These are phyloP conservation scores for Limanda limanda DNA, from an alignment of 2,113 vertebrate genomes.

Conservation along the genomic window DNA sequence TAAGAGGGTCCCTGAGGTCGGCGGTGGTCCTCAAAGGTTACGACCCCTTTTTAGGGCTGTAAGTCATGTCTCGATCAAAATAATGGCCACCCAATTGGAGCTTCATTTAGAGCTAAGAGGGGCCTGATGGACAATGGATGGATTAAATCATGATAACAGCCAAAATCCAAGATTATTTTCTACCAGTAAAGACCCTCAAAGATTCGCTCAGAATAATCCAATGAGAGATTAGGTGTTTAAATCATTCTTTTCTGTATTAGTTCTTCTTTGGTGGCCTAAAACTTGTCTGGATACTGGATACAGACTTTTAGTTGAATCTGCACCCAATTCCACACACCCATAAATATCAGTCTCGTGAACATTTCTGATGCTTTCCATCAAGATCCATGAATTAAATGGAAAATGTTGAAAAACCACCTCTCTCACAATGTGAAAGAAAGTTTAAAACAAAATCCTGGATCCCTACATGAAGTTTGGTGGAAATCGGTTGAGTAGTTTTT, in stretches of 20 bases:
- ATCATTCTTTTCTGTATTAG: slow-evolving; percentile 18
- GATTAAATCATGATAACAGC: slow-evolving; percentile 64
- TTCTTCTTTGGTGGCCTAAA: slow-evolving; percentile 8
- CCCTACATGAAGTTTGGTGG: too few species aligned
- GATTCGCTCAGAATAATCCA: slow-evolving; percentile 35
- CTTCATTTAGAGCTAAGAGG: slow-evolving; percentile 44
- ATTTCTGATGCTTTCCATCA: too few species aligned
- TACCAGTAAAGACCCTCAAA: slow-evolving; percentile 32
- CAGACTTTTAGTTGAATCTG: too few species aligned
- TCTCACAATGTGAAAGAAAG: too few species aligned
- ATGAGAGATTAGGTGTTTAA: slow-evolving; percentile 37
- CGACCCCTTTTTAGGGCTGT: slow-evolving; percentile 34
- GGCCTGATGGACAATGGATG: slow-evolving; percentile 59
- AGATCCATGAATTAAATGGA: too few species aligned
- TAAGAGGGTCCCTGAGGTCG: slow-evolving; percentile 5
- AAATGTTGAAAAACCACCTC: too few species aligned
- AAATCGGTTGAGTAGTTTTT: too few species aligned
- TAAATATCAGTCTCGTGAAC: too few species aligned
- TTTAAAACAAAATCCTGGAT: too few species aligned
- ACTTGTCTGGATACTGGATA: background rate
- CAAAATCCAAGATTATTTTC: slow-evolving; percentile 60
- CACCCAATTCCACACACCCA: too few species aligned
- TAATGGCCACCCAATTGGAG: slow-evolving; percentile 68
- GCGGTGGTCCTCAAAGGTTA: slow-evolving; percentile 37
- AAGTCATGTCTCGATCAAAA: slow-evolving; percentile 46